phyloP scores from a whole-genome alignment of 1,140 invertebrate species.

The Temnothorax longispinosus region DNA sequence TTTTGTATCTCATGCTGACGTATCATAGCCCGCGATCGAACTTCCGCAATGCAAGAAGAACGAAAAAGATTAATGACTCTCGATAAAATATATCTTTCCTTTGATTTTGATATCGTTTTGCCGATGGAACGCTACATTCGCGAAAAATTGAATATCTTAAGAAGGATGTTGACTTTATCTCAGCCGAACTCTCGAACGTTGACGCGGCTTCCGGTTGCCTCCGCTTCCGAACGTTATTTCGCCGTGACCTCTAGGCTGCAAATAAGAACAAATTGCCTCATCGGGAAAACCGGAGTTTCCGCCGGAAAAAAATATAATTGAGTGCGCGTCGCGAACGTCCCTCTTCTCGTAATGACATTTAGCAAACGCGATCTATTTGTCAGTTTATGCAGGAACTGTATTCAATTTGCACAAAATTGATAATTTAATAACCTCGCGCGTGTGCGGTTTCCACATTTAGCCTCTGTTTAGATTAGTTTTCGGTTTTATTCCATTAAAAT shows the following conservation, averaged over 20 bases:
- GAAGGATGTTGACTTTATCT: constrained; percentile 31
- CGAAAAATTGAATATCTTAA: constrained; percentile 38
- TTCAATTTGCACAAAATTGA: constrained; percentile 29
- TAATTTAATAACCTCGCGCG: background rate
- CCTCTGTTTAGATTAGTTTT: background rate
- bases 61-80: constrained; percentile 31
- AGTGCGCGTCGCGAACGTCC: background rate
- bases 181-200: background rate
- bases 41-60: background rate
- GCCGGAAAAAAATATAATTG: constrained; percentile 56
- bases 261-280: constrained; percentile 65
- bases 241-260: constrained; percentile 24
- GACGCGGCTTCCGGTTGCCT: background rate
- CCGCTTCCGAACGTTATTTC: constrained; percentile 14
- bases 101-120: background rate
- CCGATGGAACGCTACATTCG: background rate
- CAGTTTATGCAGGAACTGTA: background rate
- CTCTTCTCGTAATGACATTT: constrained; percentile 57
- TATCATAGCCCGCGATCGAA: background rate
- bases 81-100: background rate
- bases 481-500: background rate
- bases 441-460: background rate
- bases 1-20: background rate
- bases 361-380: constrained; percentile 37
- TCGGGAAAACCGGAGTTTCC: constrained; percentile 54